These are phyloP conservation scores for Athene cunicularia DNA, from an alignment of 2,113 vertebrate genomes.

Conservation along the genomic window DNA sequence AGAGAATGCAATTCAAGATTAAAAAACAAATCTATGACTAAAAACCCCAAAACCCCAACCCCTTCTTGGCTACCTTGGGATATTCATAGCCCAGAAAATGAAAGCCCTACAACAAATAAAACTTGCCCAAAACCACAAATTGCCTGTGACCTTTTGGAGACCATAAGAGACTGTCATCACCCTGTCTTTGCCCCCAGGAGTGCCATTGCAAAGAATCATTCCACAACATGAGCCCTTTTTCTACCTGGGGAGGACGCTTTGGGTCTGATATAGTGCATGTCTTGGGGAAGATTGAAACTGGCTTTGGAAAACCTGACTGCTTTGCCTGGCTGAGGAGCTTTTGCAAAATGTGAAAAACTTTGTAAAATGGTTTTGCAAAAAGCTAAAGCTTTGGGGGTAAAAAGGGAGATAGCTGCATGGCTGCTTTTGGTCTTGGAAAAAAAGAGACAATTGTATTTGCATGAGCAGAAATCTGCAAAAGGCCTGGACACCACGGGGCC, in stretches of 20 bases:
- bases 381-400: neutral
- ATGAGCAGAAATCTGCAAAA: neutral
- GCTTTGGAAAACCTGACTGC: neutral
- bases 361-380: neutral
- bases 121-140: neutral
- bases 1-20: neutral
- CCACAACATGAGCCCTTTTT: neutral
- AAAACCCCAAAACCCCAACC: neutral
- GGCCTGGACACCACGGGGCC: fast-evolving
- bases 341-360: neutral
- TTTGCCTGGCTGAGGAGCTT: neutral
- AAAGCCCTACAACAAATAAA: neutral
- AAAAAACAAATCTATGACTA: neutral
- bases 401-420: neutral
- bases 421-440: neutral
- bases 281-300: neutral
- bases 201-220: neutral
- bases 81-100: neutral
- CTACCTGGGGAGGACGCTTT: neutral
- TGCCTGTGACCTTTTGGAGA: neutral
- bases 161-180: neutral
- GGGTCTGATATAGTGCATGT: neutral
- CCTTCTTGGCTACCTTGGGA: neutral
- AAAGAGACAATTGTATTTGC: neutral
- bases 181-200: neutral